These are phyloP conservation scores for Nemotelus nigrinus DNA, from an alignment of 2,888 invertebrate species.

Conservation along the genomic window DNA sequence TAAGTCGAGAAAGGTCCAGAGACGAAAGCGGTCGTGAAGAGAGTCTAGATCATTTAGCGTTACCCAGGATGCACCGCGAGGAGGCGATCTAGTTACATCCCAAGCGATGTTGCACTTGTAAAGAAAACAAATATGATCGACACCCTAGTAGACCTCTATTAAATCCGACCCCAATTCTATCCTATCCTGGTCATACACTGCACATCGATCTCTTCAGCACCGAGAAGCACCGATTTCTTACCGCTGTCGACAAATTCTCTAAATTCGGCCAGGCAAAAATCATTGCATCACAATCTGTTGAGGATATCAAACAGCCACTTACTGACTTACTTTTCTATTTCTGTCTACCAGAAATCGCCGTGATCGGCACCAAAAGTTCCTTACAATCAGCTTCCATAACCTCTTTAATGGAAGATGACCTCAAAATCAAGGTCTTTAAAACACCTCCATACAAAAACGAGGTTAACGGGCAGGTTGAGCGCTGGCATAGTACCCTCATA, in stretches of 20 bases:
- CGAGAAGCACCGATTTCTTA: slow-evolving; percentile 44
- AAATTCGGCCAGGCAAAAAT: slow-evolving; percentile 44
- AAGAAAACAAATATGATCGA: slow-evolving; percentile 47
- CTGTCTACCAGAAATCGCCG: slow-evolving; percentile 47
- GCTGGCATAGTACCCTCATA: background rate
- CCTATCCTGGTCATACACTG: slow-evolving; percentile 24
- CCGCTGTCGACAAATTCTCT: slow-evolving; percentile 49
- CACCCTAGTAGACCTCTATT: slow-evolving; percentile 9
- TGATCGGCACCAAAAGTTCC: slow-evolving; percentile 49
- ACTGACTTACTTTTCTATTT: slow-evolving; percentile 47
- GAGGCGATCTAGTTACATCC: no score
- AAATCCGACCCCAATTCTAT: background rate
- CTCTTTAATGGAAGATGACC: background rate
- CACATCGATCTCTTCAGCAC: slow-evolving; percentile 41
- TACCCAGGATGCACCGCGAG: no score
- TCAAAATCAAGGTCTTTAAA: background rate
- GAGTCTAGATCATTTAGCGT: no score
- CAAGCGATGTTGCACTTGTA: slow-evolving; percentile 36
- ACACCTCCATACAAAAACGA: slow-evolving; percentile 8
- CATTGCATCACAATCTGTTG: slow-evolving; percentile 36
- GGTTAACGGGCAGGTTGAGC: background rate
- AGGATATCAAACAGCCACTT: slow-evolving; percentile 46
- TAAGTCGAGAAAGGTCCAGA: no score
- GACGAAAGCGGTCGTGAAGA: no score
- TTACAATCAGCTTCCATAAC: slow-evolving; percentile 33